Base-by-base conservation (phyloP, 2,888 invertebrate genomes). In the Cremastinae sp. region DNA sequence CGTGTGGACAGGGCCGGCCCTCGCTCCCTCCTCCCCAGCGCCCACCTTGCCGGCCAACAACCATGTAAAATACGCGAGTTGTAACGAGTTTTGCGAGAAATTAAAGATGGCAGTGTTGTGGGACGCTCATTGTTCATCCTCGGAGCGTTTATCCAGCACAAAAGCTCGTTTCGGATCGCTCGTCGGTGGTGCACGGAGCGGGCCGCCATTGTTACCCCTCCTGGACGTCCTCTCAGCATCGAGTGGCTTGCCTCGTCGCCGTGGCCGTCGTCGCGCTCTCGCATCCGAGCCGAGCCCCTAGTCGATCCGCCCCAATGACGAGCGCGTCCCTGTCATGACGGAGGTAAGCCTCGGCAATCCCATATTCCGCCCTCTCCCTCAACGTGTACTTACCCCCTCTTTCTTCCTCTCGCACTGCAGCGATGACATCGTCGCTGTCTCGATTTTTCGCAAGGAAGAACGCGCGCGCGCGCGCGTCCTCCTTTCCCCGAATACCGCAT, bases 291-390 rank as follows among this genome's bases (percentile, higher is more conserved):
- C 43, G 18, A 20, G 20, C 51, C 8, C 20, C 51, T 16, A 45
- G 10, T 28, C n/a, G 58, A 62, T 65, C 75, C 75, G 53, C 12
- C 12, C 12, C 4, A 84, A 20, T 20, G 84, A 85, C 81, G 80
- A 82, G 80, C 74, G 81, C 78, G 64, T 65, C 80, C 79, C 76
- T 81, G 74, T 49, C 83, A 84, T 86, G 86, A 85, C 84, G 80
- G 81, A 86, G 85, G 86, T 86, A 81, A 61, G 82, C 45, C 43
- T 56, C 12, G 5, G 9, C 10, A 12, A 38, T 14, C 20, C n/a
- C 43, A 43, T 22, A 38, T 10, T 43, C 45, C 20, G 45, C 7
- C 20, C 10, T 18, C 18, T n/a, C 38, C 8, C 8, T 12, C 45
- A n/a, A 5, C 14, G 5, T n/a, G 45, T 14, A 16, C 1, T 7